phyloP scores from a whole-genome alignment of 2,113 vertebrate genomes.

The Laticauda colubrina region DNA sequence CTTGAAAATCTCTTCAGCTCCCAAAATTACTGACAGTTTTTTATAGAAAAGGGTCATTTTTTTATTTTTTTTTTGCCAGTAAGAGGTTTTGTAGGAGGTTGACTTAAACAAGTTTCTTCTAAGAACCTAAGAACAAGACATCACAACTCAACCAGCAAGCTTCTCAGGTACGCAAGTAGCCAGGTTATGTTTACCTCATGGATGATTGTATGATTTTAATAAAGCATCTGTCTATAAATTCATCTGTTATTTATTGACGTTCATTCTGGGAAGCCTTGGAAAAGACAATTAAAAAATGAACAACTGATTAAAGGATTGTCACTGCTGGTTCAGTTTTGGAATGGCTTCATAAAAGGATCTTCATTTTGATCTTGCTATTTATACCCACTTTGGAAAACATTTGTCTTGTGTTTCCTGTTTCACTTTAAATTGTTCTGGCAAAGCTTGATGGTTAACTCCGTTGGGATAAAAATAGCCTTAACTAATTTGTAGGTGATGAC shows the following conservation, averaged over 20 bases:
- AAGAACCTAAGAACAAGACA: background rate
- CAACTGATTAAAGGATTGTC: background rate
- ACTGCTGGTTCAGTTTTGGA: background rate
- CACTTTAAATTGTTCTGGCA: constrained; percentile 1
- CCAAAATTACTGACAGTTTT: background rate
- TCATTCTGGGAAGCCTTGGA: background rate
- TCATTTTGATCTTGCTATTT: background rate
- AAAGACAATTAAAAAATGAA: background rate
- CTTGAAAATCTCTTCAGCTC: background rate
- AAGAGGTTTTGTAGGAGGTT: background rate
- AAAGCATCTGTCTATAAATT: background rate
- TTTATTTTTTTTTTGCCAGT: background rate
- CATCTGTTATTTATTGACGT: background rate
- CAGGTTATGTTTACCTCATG: background rate
- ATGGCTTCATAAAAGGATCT: background rate
- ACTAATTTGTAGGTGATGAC: background rate
- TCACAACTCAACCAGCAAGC: background rate
- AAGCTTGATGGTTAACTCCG: background rate
- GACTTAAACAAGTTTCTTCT: background rate
- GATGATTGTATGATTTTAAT: background rate
- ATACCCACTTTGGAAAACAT: background rate
- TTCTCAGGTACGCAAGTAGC: background rate
- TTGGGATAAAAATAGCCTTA: background rate
- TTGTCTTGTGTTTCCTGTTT: constrained; percentile 3
- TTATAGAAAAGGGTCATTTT: background rate